Evolutionary conservation across 2,888 invertebrate genomes (phyloP), one percentile per base, ranked within the genome.

Genomic region (Drosophila tanythrix): DNA sequence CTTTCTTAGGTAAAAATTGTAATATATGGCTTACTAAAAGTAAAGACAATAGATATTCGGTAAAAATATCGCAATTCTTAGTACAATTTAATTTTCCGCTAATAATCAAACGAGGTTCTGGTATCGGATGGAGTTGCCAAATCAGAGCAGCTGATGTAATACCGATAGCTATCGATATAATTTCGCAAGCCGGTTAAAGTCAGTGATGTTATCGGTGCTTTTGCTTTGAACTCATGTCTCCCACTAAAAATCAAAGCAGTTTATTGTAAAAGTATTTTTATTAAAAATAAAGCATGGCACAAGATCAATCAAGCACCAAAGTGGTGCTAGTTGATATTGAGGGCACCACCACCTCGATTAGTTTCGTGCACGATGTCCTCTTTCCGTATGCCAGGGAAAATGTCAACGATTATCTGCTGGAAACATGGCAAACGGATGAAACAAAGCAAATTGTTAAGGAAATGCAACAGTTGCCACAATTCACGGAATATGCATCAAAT

Each of bases 371-470:
- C 96, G 96, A 97, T 74, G 95, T 95, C 27, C 94, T 97, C 46
- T 97, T 97, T 89, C 96, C 96, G 0, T 98, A 96, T 91, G 96
- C 96, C 0, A 95, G 95, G 81, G 94, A 96, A 73, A 95, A 98
- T 90, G 94, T 96, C 31, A 95, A 96, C 87, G 93, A 94, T 61
- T 98, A 95, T 92, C 92, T 99, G 60, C 94, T 95, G 69, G 94
- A 94, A 33, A 95, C 96, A 81, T 98, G 96, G 96, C 95, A 96
- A 50, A 94, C 93, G 0, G 94, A 95, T 2, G 95, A 95, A 58
- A 96, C 96, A 38, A 95, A 96, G 91, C 94, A 94, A 65, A 95
- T 95, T 51, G 94, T 98, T 5, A 93, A 94, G 27, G 95, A 95
- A 38, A 93, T 98, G 35, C 94, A 95, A 83, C 94, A 95, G 82